Percentiles rank a stretch among this genome's conserved stretches.
Evolutionary conservation across 2,888 invertebrate genomes (phyloP).

Genomic region (Dolichopus griseipennis): DNA sequence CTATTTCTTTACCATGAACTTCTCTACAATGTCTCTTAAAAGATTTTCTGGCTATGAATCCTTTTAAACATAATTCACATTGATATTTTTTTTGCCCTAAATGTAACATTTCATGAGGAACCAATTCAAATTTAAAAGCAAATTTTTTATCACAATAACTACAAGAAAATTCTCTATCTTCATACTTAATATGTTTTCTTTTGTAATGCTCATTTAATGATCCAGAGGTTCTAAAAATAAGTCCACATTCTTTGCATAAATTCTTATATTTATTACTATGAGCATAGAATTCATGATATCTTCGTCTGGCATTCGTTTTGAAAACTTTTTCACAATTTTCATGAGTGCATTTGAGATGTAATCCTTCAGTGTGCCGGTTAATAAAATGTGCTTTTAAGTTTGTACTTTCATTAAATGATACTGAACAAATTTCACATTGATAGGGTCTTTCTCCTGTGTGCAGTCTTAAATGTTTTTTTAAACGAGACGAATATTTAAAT

Average conservation of each 20-base stretch:
- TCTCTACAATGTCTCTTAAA: background rate
- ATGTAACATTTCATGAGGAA: background rate
- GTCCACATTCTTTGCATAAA: background rate
- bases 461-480: background rate
- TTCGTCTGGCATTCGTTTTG: background rate
- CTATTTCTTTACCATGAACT: background rate
- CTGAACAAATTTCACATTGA: background rate
- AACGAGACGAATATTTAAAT: background rate
- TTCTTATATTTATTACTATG: background rate
- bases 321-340: background rate
- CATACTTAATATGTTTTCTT: constrained; percentile 1
- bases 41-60: background rate
- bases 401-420: background rate
- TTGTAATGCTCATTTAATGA: background rate
- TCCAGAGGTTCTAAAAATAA: background rate
- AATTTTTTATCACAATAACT: background rate
- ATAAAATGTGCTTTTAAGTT: background rate
- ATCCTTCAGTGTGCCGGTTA: background rate
- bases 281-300: background rate
- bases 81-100: background rate
- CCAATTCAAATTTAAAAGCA: constrained; percentile 1
- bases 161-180: background rate
- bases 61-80: background rate
- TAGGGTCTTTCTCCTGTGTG: background rate
- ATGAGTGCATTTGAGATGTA: background rate